Percentiles rank a stretch among this genome's conserved stretches.
phyloP scores from a whole-genome alignment of 2,888 invertebrate species.

The Drosophila percnosoma region DNA sequence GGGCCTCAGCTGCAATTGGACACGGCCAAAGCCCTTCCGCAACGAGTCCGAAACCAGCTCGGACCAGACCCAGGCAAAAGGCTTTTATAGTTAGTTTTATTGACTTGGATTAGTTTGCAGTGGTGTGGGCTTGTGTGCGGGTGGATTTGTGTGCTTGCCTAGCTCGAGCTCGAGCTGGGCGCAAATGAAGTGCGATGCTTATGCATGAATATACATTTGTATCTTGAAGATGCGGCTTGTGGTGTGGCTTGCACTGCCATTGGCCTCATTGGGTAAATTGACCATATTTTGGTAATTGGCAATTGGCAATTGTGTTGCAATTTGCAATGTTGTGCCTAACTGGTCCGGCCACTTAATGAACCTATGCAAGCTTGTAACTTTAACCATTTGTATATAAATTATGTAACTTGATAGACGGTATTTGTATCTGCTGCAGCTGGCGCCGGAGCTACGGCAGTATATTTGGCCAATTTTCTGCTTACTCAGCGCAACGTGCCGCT shows the following conservation, averaged over 20 bases:
- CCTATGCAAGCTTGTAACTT: conserved; percentile 40
- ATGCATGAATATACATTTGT: conserved; percentile 32
- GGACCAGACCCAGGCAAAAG: conserved; percentile 30
- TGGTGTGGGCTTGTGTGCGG: conserved; percentile 10
- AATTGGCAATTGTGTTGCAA: conserved; percentile 54
- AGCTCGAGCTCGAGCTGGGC: background rate
- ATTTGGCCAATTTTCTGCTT: conserved; percentile 49
- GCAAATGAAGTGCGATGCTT: conserved; percentile 26
- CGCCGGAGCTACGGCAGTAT: conserved; percentile 7
- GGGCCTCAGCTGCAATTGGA: conserved; percentile 68
- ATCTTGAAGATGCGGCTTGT: conserved; percentile 42
- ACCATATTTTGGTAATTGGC: conserved; percentile 68
- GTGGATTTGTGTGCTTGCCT: conserved; percentile 1
- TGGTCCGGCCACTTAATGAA: conserved; percentile 59
- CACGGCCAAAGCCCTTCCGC: conserved; percentile 49
- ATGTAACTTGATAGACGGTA: conserved; percentile 8
- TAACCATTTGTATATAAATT: conserved; percentile 25
- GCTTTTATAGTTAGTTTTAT: conserved; percentile 73
- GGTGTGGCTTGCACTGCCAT: conserved; percentile 15
- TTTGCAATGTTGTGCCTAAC: conserved; percentile 36
- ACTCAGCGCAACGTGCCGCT: conserved; percentile 39
- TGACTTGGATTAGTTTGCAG: conserved; percentile 70
- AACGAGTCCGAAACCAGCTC: conserved; percentile 8
- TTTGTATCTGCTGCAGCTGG: conserved; percentile 14
- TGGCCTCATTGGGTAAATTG: conserved; percentile 38